Evolutionary conservation across 2,888 invertebrate genomes (phyloP).

Genomic region (Hecatera dysodea): DNA sequence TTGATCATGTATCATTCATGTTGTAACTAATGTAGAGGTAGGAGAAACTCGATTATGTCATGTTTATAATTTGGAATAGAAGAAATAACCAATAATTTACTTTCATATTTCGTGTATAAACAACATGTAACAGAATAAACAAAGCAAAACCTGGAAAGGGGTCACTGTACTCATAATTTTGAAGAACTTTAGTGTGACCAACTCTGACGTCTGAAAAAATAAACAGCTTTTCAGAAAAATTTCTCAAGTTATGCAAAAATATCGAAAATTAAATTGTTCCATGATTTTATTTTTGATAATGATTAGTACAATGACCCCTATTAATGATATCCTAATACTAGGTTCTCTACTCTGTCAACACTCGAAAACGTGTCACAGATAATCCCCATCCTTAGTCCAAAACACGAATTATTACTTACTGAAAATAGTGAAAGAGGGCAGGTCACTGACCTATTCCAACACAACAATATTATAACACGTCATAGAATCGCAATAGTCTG

Average conservation of each 20-base stretch:
- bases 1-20: not conserved
- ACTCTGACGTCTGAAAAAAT: too few species aligned
- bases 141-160: too few species aligned
- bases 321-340: not conserved
- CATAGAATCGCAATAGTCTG: constrained; percentile 58
- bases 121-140: too few species aligned
- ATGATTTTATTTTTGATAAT: too few species aligned
- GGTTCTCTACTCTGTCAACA: constrained; percentile 11
- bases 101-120: not conserved
- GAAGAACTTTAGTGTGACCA: too few species aligned
- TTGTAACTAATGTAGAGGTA: not conserved
- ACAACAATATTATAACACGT: constrained; percentile 61
- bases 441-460: constrained; percentile 46
- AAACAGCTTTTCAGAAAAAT: too few species aligned
- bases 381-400: constrained; percentile 3
- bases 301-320: too few species aligned
- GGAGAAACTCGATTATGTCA: not conserved
- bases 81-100: not conserved
- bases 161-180: too few species aligned
- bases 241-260: too few species aligned
- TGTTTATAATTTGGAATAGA: not conserved
- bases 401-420: constrained; percentile 53
- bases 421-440: constrained; percentile 42
- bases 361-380: not conserved
- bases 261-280: too few species aligned